Percentiles rank a stretch among this genome's conserved stretches.
phyloP scores from a whole-genome alignment of 1,140 invertebrate genomes.

The Muscidifurax raptorellus region DNA sequence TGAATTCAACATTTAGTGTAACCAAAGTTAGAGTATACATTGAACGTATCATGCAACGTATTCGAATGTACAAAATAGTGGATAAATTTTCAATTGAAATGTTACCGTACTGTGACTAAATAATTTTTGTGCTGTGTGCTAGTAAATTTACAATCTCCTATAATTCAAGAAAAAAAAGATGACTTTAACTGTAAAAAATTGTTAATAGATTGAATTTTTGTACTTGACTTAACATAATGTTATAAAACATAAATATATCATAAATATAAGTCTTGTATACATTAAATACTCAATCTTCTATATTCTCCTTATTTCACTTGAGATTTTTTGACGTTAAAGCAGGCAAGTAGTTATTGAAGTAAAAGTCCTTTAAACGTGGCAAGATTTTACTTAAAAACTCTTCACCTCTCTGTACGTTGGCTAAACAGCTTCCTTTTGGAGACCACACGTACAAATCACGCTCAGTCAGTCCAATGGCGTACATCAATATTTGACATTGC shows the following conservation, averaged over 20 bases:
- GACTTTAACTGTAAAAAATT: too few relatives aligned
- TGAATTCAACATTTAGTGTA: conserved; percentile 62
- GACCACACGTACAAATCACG: conserved; percentile 61
- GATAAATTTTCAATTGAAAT: conserved; percentile 55
- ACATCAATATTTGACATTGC: conserved; percentile 60
- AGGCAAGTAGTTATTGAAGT: conserved; percentile 56
- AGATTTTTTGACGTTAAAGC: background rate
- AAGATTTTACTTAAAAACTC: conserved; percentile 54
- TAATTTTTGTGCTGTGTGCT: conserved; percentile 52
- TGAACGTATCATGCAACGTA: conserved; percentile 63
- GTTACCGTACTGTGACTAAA: conserved; percentile 44
- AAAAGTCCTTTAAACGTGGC: conserved; percentile 54
- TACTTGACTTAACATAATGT: too few relatives aligned
- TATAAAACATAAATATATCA: too few relatives aligned
- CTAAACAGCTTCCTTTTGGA: conserved; percentile 53
- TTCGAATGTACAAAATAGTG: conserved; percentile 61
- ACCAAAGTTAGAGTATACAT: conserved; percentile 65
- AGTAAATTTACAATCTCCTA: conserved; percentile 51
- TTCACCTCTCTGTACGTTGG: conserved; percentile 55
- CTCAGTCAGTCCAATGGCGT: conserved; percentile 53
- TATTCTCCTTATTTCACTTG: background rate
- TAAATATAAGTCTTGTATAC: background rate
- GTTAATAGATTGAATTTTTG: too few relatives aligned
- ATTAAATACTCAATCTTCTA: background rate
- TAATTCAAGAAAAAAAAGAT: background rate